Conservation (phyloP, 1,140 invertebrate genomes). For the Hypothenemus hampei region DNA sequence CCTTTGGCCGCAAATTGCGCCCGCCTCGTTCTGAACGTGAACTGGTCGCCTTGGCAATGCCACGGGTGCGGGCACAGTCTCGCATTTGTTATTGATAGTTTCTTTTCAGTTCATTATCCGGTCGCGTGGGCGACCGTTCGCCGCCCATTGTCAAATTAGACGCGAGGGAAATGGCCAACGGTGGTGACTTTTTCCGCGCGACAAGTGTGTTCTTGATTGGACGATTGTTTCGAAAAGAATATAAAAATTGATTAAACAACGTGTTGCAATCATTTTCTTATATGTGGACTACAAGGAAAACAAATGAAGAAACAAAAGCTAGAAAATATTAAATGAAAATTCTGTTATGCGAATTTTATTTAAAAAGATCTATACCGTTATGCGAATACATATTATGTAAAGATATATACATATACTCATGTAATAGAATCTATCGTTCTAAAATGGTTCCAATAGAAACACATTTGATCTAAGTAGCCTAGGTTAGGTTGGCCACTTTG, state of each 20-base stretch:
- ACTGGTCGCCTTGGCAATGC: background rate
- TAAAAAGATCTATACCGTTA: background rate
- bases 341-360: background rate
- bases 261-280: no score
- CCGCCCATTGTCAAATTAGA: constrained; percentile 22
- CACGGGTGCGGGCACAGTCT: constrained; percentile 20
- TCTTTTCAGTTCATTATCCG: constrained; percentile 44
- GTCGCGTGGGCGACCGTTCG: constrained; percentile 33
- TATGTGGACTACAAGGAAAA: background rate
- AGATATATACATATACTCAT: no score
- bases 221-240: constrained; percentile 22
- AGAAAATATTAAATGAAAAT: no score
- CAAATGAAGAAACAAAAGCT: background rate
- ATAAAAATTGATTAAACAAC: no score
- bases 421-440: no score
- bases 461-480: no score
- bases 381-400: no score
- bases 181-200: constrained; percentile 13
- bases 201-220: constrained; percentile 22
- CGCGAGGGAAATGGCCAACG: constrained; percentile 19
- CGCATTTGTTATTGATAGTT: constrained; percentile 42
- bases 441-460: no score
- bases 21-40: constrained; percentile 30
- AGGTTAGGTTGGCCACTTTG: no score
- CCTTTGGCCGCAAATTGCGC: constrained; percentile 43